Base-by-base conservation (phyloP, 2,113 vertebrate species). In the Antigone vipio region DNA sequence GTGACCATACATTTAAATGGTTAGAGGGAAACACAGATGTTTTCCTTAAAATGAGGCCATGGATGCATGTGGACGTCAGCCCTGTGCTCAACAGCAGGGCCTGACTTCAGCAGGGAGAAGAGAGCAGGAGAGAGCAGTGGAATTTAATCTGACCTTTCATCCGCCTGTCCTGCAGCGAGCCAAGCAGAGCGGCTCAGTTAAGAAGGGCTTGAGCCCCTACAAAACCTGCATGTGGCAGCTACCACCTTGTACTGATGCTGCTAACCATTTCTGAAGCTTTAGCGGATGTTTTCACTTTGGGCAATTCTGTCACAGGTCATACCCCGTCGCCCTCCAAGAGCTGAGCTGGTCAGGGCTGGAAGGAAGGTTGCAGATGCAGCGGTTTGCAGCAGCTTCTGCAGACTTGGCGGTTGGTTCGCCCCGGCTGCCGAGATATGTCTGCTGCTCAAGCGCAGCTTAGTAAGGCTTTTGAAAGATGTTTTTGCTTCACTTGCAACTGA, bases 21-120 rank as follows among this genome's bases (percentile, higher is more conserved):
- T 58, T 16, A 52, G 26, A 90, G 58, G 19, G 18, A 85, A 88
- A 77, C 9, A 23, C 0, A 1, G 47, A 29, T 32, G 21, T 40
- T n/a, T 64, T 27, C 30, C 60, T 75, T 85, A 55, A 81, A 62
- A 75, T 4, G 26, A 58, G n/a, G 42, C 59, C 20, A 52, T 1
- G 26, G 44, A 55, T 1, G 3, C 0, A 0, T 8, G 15, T 8
- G 58, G 27, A 12, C 17, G 13, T 75, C 62, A 85, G 49, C 55
- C 24, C 15, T 0, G 0, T 0, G 0, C 34, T 45, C 52, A 71
- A 12, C 15, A 78, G 86, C 34, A 52, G 20, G 17, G 42, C 19
- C n/a, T 2, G 4, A 62, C 18, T 56, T 58, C 0, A 2, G 15
- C 15, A 53, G 32, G 23, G 77, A 75, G 45, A 81, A 60, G 30